Conservation (phyloP, 1,140 invertebrate genomes). For the Atta texana region DNA sequence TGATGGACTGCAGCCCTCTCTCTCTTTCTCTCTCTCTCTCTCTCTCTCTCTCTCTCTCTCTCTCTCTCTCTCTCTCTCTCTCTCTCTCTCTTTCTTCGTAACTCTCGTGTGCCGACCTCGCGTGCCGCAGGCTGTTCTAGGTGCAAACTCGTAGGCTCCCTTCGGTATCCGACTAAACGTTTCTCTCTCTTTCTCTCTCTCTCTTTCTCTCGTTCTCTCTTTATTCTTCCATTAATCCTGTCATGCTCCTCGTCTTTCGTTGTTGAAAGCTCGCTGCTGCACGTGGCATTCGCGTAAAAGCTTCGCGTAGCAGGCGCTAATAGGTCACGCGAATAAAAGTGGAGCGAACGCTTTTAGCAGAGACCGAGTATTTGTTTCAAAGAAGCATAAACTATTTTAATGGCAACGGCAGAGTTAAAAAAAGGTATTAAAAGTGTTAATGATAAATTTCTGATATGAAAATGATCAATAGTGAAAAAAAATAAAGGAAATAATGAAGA, state of each 20-base stretch:
- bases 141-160: constrained; percentile 81
- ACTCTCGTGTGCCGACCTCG: constrained; percentile 80
- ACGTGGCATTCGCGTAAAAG: constrained; percentile 45
- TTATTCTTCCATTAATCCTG: constrained; percentile 33
- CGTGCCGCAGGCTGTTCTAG: constrained; percentile 83
- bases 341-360: constrained; percentile 5
- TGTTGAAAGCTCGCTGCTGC: constrained; percentile 40
- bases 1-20: constrained; percentile 77
- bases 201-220: constrained; percentile 46
- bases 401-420: neutral
- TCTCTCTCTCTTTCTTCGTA: constrained; percentile 51
- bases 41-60: constrained; percentile 64
- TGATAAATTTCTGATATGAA: neutral
- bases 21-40: constrained; percentile 67
- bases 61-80: constrained; percentile 64
- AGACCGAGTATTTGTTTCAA: neutral
- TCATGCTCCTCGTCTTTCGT: constrained; percentile 2
- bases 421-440: neutral
- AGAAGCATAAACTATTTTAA: constrained; percentile 1
- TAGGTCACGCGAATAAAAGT: constrained; percentile 58
- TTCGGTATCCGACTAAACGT: constrained; percentile 54
- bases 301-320: constrained; percentile 30
- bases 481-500: neutral
- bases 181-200: constrained; percentile 45
- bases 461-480: neutral